phyloP scores from a whole-genome alignment of 2,113 vertebrate genomes.

The Rhineura floridana region DNA sequence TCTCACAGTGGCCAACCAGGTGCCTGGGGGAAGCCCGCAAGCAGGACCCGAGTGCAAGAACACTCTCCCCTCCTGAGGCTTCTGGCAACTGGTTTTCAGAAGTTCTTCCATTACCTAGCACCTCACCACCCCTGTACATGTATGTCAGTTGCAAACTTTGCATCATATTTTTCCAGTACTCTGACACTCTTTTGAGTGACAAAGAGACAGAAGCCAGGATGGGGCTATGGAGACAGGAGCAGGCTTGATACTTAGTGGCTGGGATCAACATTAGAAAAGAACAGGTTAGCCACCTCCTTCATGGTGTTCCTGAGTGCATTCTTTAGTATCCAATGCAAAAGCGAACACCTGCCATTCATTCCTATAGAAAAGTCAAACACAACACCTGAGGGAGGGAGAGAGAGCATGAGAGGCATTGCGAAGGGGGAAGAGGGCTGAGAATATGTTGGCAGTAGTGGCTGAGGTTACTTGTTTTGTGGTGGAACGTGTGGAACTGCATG shows the following conservation, averaged over 20 bases:
- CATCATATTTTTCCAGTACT: neutral
- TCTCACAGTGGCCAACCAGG: too few relatives aligned
- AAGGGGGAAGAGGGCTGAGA: neutral
- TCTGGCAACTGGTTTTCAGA: too few relatives aligned
- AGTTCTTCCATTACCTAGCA: slow-evolving; percentile 18
- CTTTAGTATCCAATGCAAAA: neutral
- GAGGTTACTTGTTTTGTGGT: neutral
- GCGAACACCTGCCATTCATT: neutral
- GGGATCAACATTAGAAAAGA: neutral
- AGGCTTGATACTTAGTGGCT: neutral
- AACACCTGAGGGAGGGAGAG: neutral
- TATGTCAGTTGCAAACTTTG: neutral
- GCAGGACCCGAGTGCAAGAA: too few relatives aligned
- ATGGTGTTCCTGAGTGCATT: neutral
- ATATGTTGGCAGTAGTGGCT: too few relatives aligned
- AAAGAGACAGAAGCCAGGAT: neutral
- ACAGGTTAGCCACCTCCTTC: neutral
- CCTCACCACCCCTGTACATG: neutral
- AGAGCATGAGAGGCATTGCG: neutral
- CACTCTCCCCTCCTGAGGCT: too few relatives aligned
- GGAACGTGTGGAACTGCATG: neutral
- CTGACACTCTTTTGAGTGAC: neutral
- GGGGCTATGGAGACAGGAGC: neutral
- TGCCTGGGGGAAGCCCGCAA: too few relatives aligned
- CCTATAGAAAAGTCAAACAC: neutral